Evolutionary conservation across 2,888 invertebrate genomes (phyloP).

Genomic region (Drosophila mettleri): DNA sequence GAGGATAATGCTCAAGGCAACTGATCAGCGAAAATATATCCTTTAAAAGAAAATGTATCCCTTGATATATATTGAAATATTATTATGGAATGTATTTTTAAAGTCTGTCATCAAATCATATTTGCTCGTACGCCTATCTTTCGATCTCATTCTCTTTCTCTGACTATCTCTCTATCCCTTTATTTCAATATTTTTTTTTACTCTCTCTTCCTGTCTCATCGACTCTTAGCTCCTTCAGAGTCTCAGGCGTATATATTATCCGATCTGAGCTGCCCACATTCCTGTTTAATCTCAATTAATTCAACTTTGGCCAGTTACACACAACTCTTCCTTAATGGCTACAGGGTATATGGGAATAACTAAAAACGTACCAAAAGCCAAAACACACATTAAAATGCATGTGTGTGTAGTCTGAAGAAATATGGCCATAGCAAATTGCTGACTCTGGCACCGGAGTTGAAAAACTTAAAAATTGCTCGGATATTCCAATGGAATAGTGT

Average conservation of each 20-base stretch:
- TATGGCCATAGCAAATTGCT: constrained; percentile 79
- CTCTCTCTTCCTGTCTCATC: no score
- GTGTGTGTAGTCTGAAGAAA: constrained; percentile 66
- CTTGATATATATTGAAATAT: neutral
- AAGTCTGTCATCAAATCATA: no score
- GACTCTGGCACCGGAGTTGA: constrained; percentile 73
- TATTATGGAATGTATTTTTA: no score
- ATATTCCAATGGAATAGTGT: constrained; percentile 19
- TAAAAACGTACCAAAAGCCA: constrained; percentile 47
- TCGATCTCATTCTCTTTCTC: no score
- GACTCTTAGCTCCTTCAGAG: neutral
- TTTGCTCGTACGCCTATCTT: no score
- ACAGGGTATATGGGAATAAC: constrained; percentile 34
- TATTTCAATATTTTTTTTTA: no score
- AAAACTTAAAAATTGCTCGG: constrained; percentile 71
- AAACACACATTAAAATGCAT: constrained; percentile 75
- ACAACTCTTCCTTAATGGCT: constrained; percentile 1
- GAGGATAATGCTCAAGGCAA: neutral
- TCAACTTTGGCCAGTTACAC: constrained; percentile 1
- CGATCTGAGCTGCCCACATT: neutral
- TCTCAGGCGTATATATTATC: neutral
- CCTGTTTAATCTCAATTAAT: constrained; percentile 3
- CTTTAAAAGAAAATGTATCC: constrained; percentile 2
- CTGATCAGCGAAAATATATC: constrained; percentile 8
- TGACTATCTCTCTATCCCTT: no score